Evolutionary conservation across 2,888 invertebrate species (phyloP).

Genomic region (Melipona bicolor): DNA sequence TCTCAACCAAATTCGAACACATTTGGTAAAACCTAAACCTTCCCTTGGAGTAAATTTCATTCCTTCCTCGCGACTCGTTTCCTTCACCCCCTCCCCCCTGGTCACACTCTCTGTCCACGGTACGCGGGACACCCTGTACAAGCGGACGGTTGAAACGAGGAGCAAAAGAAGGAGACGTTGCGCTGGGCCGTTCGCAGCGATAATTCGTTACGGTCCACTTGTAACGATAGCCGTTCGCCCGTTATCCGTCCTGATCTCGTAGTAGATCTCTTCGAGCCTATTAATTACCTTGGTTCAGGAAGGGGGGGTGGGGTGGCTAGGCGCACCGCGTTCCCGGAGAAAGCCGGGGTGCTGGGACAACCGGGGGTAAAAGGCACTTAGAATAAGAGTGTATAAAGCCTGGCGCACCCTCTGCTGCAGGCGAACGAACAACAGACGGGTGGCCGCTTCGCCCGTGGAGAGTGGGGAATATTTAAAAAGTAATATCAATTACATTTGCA

Average conservation of each 20-base stretch:
- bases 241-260: constrained; percentile 76
- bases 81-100: too few relatives aligned
- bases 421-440: constrained; percentile 80
- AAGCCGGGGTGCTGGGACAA: constrained; percentile 56
- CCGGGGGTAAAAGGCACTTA: constrained; percentile 81
- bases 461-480: constrained; percentile 84
- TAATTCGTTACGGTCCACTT: constrained; percentile 78
- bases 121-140: too few relatives aligned
- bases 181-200: constrained; percentile 55
- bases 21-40: too few relatives aligned
- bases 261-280: constrained; percentile 78
- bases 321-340: constrained; percentile 27
- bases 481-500: constrained; percentile 84
- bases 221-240: constrained; percentile 70
- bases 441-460: constrained; percentile 72
- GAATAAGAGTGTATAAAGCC: constrained; percentile 80
- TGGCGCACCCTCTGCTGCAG: constrained; percentile 76
- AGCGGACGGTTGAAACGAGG: constrained; percentile 37
- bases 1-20: too few relatives aligned
- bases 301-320: constrained; percentile 20
- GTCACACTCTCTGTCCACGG: too few relatives aligned
- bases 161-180: constrained; percentile 35
- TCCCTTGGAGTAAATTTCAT: too few relatives aligned
- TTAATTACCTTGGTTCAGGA: constrained; percentile 80
- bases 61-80: too few relatives aligned